These are phyloP conservation scores for Oligia strigilis DNA, from an alignment of 2,888 invertebrate genomes.

Conservation along the genomic window DNA sequence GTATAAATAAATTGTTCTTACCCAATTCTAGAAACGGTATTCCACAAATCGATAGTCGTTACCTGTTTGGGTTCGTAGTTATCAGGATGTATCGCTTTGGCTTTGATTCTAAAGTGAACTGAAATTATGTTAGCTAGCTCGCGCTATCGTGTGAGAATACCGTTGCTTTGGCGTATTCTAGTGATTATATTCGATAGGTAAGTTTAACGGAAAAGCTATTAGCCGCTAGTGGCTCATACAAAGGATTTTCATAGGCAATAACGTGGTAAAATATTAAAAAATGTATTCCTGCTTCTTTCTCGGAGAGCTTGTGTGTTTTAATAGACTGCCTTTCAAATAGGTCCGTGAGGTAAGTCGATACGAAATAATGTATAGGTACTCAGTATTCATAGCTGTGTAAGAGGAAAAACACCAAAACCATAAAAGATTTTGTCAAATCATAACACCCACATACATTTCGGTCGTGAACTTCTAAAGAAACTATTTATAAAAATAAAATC, in stretches of 20 bases:
- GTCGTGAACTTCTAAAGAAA: background rate
- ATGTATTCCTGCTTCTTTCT: conserved; percentile 20
- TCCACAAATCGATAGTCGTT: conserved; percentile 49
- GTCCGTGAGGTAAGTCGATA: background rate
- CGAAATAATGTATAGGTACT: background rate
- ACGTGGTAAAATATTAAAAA: conserved; percentile 26
- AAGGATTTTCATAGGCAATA: conserved; percentile 37
- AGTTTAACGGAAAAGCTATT: conserved; percentile 51
- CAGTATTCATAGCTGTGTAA: background rate
- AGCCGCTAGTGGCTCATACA: conserved; percentile 33
- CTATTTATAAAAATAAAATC: conserved; percentile 1
- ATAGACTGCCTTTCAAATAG: background rate
- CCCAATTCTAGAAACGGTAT: conserved; percentile 49
- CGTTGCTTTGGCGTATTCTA: conserved; percentile 33
- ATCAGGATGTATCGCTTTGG: conserved; percentile 28
- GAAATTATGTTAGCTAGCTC: conserved; percentile 32
- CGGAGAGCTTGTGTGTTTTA: background rate
- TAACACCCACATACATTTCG: background rate
- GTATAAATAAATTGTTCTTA: conserved; percentile 68
- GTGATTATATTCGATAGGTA: conserved; percentile 52
- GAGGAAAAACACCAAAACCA: background rate
- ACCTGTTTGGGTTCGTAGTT: conserved; percentile 32
- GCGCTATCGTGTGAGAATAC: conserved; percentile 54
- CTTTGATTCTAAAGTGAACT: conserved; percentile 46
- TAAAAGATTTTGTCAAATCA: background rate